Base-by-base conservation (phyloP, 2,797 vertebrate species). In the Salarias fasciatus region DNA sequence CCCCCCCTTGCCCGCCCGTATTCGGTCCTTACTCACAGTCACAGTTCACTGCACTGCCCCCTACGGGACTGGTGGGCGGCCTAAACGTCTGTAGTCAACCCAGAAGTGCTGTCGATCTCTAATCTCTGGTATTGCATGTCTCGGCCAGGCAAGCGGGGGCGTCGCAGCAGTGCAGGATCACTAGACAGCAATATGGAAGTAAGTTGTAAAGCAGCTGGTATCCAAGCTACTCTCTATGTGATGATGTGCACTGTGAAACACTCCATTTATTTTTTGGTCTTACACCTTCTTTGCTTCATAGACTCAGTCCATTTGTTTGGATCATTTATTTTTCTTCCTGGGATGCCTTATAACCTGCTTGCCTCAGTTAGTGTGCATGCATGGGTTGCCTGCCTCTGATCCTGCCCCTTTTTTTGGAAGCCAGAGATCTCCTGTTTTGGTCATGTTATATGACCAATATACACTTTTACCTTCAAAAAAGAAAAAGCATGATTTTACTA, bases 121-220 rank as follows among this genome's bases (percentile, higher is more conserved):
- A 97, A 98, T 97, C 94, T 98, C 88, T 98, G 96, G 95, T 97
- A 94, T 98, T 98, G 96, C 96, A 97, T 99, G 97, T 99, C 94
- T 96, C 95, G 97, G 96, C 95, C 97, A 98, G 97, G 97, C 95
- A 98, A 98, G 94, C 95, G 96, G 90, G 96, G 97, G 93, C 95
- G 95, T 77, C 95, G 96, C 94, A 96, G 96, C 96, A 98, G 97
- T 97, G 96, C 97, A 94, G 97, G 96, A 98, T 98, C 96, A 93
- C 96, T 98, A 98, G 97, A 98, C 95, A 98, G 96, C 97, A 97
- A 96, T 98, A 95, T 98, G 95, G 96, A 99, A 97, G 97, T 97
- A 99, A 98, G 96, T 98, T 96, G 95, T 35, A 95, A 96, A 95
- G 96, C 90, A 87, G 92, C 92, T 93, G 93, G 90, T 92, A 91